A percentile compares a stretch with the other conserved stretches of the same genome.
These are phyloP conservation scores for Xestia c-nigrum DNA, from an alignment of 2,888 invertebrate genomes.

Conservation along the genomic window DNA sequence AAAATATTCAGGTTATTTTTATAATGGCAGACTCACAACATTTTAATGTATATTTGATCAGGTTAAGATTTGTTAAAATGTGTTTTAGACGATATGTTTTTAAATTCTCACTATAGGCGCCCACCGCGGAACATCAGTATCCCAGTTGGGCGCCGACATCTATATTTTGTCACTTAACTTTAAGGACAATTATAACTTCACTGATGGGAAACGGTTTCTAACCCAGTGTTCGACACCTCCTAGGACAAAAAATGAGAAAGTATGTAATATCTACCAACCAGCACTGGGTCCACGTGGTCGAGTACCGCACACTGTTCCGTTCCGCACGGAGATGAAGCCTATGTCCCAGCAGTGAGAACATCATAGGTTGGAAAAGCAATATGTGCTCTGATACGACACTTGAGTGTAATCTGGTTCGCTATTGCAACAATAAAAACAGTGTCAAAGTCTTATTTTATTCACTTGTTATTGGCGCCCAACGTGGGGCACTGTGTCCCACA, in stretches of 20 bases:
- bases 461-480: conserved; percentile 17
- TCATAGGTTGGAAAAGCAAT: too few relatives aligned
- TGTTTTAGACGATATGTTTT: background rate
- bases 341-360: background rate
- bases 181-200: background rate
- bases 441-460: background rate
- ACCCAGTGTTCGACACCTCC: background rate
- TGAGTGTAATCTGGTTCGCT: background rate
- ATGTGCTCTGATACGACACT: background rate
- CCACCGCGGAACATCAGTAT: background rate
- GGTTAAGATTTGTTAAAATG: background rate
- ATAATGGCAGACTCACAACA: background rate
- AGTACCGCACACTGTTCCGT: too few relatives aligned
- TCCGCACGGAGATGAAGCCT: background rate
- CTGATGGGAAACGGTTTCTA: background rate
- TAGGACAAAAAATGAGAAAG: background rate
- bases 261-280: background rate
- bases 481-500: background rate
- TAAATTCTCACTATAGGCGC: background rate
- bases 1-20: background rate
- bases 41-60: background rate
- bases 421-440: background rate
- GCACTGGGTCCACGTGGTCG: too few relatives aligned
- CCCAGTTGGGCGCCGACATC: conserved; percentile 7
- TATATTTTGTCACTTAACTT: background rate